phyloP scores from a whole-genome alignment of 2,888 invertebrate genomes.

The Fragum fragum region DNA sequence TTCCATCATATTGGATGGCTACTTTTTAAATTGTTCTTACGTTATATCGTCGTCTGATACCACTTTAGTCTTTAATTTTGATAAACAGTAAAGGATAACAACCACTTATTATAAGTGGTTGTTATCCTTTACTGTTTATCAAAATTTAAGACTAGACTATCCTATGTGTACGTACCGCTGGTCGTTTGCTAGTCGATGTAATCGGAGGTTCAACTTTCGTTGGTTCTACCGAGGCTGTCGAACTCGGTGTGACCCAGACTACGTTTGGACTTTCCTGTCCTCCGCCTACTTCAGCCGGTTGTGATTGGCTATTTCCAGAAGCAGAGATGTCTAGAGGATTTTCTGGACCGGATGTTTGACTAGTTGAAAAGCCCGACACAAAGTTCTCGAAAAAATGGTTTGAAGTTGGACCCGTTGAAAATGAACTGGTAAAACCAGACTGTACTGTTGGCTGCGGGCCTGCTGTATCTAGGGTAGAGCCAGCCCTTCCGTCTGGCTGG shows the following conservation, averaged over 20 bases:
- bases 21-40: too few species aligned
- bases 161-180: conserved; percentile 12
- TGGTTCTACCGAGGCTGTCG: neutral
- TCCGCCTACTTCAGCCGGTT: neutral
- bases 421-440: conserved; percentile 9
- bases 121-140: too few species aligned
- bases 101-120: too few species aligned
- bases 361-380: conserved; percentile 2
- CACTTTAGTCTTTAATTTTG: too few species aligned
- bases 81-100: too few species aligned
- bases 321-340: neutral
- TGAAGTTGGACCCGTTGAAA: conserved; percentile 6
- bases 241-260: neutral
- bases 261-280: neutral
- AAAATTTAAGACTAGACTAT: too few species aligned
- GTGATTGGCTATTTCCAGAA: neutral
- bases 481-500: neutral
- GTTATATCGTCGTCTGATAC: too few species aligned
- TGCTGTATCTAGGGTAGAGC: neutral
- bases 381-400: conserved; percentile 16
- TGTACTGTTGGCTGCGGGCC: conserved; percentile 1
- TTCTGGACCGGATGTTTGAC: neutral
- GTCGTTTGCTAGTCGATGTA: neutral
- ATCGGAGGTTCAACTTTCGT: neutral
- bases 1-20: too few species aligned